Base-by-base conservation (phyloP, 2,888 invertebrate species). In the Tuta absoluta region DNA sequence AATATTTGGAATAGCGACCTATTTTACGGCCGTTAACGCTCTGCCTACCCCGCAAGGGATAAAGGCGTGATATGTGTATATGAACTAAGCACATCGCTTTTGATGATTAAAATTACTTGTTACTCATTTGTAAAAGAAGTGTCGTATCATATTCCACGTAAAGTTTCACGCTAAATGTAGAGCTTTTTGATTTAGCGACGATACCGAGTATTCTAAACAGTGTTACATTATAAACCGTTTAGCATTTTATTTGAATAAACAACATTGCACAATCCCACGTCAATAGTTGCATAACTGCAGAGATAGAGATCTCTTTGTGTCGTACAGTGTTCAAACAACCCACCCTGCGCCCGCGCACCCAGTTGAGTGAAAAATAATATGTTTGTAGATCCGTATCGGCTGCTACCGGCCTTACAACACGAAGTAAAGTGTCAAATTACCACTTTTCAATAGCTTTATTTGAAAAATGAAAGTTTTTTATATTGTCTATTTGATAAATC, bases 321-420 rank as follows among this genome's bases (percentile, higher is more conserved):
- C 19, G 19, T 49, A 12, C n/a, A 28, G 24, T 28, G 10, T 23
- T 10, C 7, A 28, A 10, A 49, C 49, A 14, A 69, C 68, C 69
- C 71, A 70, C 68, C 67, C 74, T 67, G 74, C 72, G 71, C 69
- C 74, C 17, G 48, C 56, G 56, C 56, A 37, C 37, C 24, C 23
- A 86, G 86, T 87, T 86, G 83, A 86, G 85, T 88, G 89, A 85
- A 89, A 89, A 87, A 82, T 86, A 86, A 89, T 89, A 89, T 87
- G 86, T 87, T 89, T 84, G 72, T 79, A 79, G 89, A 90, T 90
- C 65, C 48, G 67, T 80, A 88, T 89, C 88, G 73, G 67, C 62
- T 33, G 83, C 82, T 84, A 78, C 81, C 80, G 81, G 73, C 72
- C 66, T 69, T 68, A 64, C 41, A 37, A 33, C 56, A 33, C 28